Conservation (phyloP, 2,113 vertebrate species). For the Amphilophus citrinellus region DNA sequence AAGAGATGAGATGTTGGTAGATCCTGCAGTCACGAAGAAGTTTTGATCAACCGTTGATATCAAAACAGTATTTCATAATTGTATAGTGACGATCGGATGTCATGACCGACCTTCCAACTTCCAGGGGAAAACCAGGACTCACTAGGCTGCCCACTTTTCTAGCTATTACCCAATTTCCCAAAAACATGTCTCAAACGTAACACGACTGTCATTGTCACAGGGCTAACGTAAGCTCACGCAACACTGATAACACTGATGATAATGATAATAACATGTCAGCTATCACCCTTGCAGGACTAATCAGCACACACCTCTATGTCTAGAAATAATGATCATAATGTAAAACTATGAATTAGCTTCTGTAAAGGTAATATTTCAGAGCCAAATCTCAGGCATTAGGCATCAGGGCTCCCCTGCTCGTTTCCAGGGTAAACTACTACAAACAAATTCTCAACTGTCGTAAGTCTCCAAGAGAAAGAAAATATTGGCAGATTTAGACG, state of each 20-base stretch:
- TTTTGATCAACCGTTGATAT: background rate
- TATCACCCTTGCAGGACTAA: background rate
- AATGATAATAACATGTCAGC: background rate
- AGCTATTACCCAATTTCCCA: background rate
- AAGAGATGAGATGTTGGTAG: too few relatives aligned
- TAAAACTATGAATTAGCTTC: conserved; percentile 1
- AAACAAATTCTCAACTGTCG: conserved; percentile 6
- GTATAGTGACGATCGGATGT: background rate
- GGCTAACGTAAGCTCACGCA: background rate
- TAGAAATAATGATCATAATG: conserved; percentile 1
- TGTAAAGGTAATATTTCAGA: background rate
- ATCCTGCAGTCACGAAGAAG: too few relatives aligned
- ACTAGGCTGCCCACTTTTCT: background rate
- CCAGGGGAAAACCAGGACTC: background rate
- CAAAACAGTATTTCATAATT: background rate
- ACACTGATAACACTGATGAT: background rate
- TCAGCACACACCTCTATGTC: background rate
- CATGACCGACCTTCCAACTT: background rate
- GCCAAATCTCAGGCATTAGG: conserved; percentile 3
- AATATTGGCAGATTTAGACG: conserved; percentile 2
- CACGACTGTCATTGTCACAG: background rate
- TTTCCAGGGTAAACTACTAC: background rate
- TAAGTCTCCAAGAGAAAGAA: background rate
- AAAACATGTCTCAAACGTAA: background rate
- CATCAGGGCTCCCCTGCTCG: background rate